Percentiles rank a stretch among this genome's conserved stretches.
phyloP scores from a whole-genome alignment of 1,140 invertebrate genomes.

The Trichomalopsis sarcophagae region DNA sequence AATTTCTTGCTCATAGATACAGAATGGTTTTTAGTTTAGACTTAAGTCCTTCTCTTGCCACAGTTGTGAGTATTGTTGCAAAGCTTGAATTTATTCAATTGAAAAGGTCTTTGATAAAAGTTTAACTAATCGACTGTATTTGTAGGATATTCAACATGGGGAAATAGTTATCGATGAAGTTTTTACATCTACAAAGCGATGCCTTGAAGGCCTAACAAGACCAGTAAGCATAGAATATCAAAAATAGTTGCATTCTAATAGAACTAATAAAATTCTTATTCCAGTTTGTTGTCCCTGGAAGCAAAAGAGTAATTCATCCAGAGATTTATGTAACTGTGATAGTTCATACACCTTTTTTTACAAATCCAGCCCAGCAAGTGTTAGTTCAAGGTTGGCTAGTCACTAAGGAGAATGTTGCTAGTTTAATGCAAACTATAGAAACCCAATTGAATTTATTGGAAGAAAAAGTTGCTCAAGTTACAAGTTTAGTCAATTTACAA shows the following conservation, averaged over 20 bases:
- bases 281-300: conserved; percentile 84
- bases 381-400: conserved; percentile 85
- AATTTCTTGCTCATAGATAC: conserved; percentile 79
- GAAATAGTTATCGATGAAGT: conserved; percentile 84
- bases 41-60: conserved; percentile 86
- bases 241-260: conserved; percentile 3
- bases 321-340: conserved; percentile 87
- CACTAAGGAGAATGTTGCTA: conserved; percentile 78
- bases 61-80: conserved; percentile 76
- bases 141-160: conserved; percentile 79
- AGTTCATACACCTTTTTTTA: conserved; percentile 87
- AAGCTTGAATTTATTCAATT: conserved; percentile 3
- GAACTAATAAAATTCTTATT: conserved; percentile 58
- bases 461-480: conserved; percentile 78
- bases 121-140: conserved; percentile 56
- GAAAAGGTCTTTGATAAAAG: background rate
- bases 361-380: conserved; percentile 83
- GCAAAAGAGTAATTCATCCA: conserved; percentile 79
- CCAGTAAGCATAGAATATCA: conserved; percentile 76
- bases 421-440: conserved; percentile 78
- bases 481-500: conserved; percentile 76
- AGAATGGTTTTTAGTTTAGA: conserved; percentile 87
- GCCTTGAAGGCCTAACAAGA: conserved; percentile 79
- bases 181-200: conserved; percentile 78
- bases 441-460: conserved; percentile 79